Conservation (phyloP, 2,888 invertebrate genomes). For the Clistopyga incitator region DNA sequence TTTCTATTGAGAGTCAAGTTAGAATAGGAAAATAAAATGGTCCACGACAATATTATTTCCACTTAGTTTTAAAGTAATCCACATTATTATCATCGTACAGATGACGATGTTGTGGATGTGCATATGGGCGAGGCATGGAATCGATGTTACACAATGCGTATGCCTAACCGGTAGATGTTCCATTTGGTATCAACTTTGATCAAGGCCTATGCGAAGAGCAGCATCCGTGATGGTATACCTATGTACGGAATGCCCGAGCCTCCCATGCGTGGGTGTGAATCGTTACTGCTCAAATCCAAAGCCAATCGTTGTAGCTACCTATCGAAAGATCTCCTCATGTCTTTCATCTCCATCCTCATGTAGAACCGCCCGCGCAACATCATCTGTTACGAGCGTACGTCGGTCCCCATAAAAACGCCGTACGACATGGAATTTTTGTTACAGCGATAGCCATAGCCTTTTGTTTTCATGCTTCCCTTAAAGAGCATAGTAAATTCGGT, state of each 20-base stretch:
- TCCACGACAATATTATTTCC: neutral
- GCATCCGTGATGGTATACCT: constrained; percentile 40
- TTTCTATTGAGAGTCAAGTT: neutral
- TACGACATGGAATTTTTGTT: neutral
- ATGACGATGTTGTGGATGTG: constrained; percentile 18
- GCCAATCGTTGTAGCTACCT: constrained; percentile 55
- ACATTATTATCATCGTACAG: constrained; percentile 24
- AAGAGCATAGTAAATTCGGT: too few species aligned
- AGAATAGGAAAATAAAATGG: neutral
- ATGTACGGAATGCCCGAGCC: constrained; percentile 25
- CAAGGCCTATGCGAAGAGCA: constrained; percentile 11
- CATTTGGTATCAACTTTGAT: constrained; percentile 54
- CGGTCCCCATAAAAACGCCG: neutral
- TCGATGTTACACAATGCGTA: constrained; percentile 33
- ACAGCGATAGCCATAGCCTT: neutral
- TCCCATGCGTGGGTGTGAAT: constrained; percentile 54
- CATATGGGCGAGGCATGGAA: constrained; percentile 59
- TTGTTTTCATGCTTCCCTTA: neutral
- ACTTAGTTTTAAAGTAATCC: constrained; percentile 16
- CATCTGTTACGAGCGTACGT: neutral
- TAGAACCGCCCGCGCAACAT: constrained; percentile 20
- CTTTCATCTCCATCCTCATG: constrained; percentile 28
- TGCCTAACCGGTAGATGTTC: constrained; percentile 50
- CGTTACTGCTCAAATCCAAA: constrained; percentile 53
- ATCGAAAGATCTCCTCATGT: constrained; percentile 59